Conservation (phyloP, 2,797 vertebrate genomes). For the Gymnothorax reevesii region DNA sequence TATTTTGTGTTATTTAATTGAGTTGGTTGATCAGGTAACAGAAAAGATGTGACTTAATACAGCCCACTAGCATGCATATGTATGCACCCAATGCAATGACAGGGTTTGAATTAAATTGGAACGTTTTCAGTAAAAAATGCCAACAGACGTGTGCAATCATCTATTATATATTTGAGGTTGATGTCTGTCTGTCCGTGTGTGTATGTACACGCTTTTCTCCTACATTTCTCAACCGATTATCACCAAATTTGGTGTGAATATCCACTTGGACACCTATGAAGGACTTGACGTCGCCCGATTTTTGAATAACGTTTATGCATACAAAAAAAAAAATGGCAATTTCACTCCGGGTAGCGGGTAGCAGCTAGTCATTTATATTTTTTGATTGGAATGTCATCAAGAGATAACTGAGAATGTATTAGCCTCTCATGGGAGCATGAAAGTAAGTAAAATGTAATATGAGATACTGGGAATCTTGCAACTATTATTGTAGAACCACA, state of each 20-base stretch:
- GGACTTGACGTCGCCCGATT: too few relatives aligned
- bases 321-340: too few relatives aligned
- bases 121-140: too few relatives aligned
- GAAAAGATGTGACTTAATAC: background rate
- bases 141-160: background rate
- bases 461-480: background rate
- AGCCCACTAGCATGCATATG: background rate
- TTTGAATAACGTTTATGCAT: too few relatives aligned
- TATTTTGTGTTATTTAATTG: background rate
- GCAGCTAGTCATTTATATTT: background rate
- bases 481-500: background rate
- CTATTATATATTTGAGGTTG: too few relatives aligned
- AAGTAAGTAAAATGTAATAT: background rate
- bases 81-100: background rate
- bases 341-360: too few relatives aligned
- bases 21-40: background rate
- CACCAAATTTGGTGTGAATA: too few relatives aligned
- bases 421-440: background rate
- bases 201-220: too few relatives aligned
- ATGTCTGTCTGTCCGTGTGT: too few relatives aligned
- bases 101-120: background rate
- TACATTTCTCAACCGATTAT: too few relatives aligned
- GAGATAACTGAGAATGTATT: background rate
- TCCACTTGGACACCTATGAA: too few relatives aligned
- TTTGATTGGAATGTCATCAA: background rate